phyloP scores from a whole-genome alignment of 2,888 invertebrate genomes.

The Amblyjoppa proteus region DNA sequence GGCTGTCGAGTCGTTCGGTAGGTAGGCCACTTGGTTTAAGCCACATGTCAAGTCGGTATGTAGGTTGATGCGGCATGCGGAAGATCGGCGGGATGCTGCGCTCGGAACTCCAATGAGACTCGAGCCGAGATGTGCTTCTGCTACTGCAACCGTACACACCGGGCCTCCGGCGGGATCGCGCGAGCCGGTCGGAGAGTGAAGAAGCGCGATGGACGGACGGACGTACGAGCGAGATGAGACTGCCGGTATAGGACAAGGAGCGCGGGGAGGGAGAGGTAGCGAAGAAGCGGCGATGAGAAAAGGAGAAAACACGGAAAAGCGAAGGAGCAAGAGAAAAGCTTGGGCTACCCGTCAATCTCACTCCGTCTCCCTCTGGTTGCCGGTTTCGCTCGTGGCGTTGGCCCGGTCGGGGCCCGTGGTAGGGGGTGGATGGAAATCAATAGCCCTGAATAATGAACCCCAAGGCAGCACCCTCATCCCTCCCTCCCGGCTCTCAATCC shows the following conservation, averaged over 20 bases:
- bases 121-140: slow-evolving; percentile 30
- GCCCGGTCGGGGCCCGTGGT: slow-evolving; percentile 77
- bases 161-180: slow-evolving; percentile 15
- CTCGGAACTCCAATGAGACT: slow-evolving; percentile 46
- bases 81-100: slow-evolving; percentile 67
- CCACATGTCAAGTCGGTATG: slow-evolving; percentile 74
- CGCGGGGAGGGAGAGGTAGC: slow-evolving; percentile 48
- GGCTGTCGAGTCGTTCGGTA: slow-evolving; percentile 62
- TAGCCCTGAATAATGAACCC: slow-evolving; percentile 85
- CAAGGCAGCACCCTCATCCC: slow-evolving; percentile 77
- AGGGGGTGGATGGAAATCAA: slow-evolving; percentile 84
- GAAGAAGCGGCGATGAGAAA: slow-evolving; percentile 59
- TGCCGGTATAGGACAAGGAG: not conserved
- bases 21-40: slow-evolving; percentile 75
- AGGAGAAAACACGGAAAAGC: slow-evolving; percentile 59
- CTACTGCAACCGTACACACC: not conserved
- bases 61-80: slow-evolving; percentile 41
- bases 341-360: slow-evolving; percentile 77
- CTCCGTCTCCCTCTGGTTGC: slow-evolving; percentile 67
- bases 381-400: slow-evolving; percentile 76
- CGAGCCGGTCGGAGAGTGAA: slow-evolving; percentile 13
- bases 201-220: slow-evolving; percentile 36
- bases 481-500: slow-evolving; percentile 63
- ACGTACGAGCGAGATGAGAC: slow-evolving; percentile 37
- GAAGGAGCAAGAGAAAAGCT: slow-evolving; percentile 58